phyloP scores from a whole-genome alignment of 2,113 vertebrate species.

The Vanacampus margaritifer region DNA sequence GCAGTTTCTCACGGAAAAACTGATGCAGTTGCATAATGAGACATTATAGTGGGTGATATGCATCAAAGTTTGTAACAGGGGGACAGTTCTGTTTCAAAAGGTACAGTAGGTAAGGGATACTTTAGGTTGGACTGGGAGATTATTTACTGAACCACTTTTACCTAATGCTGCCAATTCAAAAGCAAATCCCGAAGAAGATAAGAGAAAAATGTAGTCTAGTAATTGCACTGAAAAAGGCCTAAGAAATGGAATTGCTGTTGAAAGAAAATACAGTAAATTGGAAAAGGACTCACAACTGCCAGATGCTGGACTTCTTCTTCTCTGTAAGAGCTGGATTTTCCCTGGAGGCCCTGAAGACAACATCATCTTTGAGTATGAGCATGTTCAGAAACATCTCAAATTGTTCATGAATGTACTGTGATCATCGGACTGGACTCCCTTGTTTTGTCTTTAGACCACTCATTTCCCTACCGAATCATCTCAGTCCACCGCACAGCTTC shows the following conservation, averaged over 20 bases:
- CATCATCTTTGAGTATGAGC: neutral
- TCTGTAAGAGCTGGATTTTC: conserved; percentile 89
- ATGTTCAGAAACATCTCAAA: neutral
- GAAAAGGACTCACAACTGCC: conserved; percentile 90
- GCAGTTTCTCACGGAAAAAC: conserved; percentile 36
- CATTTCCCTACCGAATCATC: conserved; percentile 85
- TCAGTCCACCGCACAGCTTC: conserved; percentile 98
- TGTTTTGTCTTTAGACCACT: neutral
- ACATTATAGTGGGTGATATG: conserved; percentile 30
- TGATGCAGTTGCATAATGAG: conserved; percentile 30
- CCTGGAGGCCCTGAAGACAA: conserved; percentile 84
- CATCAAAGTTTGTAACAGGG: conserved; percentile 32
- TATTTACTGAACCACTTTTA: conserved; percentile 47
- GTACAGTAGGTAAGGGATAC: conserved; percentile 26
- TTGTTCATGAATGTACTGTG: neutral
- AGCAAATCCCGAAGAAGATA: conserved; percentile 45
- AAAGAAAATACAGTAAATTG: neutral
- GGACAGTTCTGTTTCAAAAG: conserved; percentile 22
- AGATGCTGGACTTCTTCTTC: conserved; percentile 98
- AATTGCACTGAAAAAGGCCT: conserved; percentile 12
- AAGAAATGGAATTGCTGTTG: neutral
- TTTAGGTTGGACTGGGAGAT: conserved; percentile 28
- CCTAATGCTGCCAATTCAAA: conserved; percentile 66
- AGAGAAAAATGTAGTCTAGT: conserved; percentile 33
- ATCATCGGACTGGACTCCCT: neutral